A percentile compares a stretch with the other conserved stretches of the same genome.
Evolutionary conservation across 2,888 invertebrate species (phyloP).

Genomic region (Phaonia tiefii): DNA sequence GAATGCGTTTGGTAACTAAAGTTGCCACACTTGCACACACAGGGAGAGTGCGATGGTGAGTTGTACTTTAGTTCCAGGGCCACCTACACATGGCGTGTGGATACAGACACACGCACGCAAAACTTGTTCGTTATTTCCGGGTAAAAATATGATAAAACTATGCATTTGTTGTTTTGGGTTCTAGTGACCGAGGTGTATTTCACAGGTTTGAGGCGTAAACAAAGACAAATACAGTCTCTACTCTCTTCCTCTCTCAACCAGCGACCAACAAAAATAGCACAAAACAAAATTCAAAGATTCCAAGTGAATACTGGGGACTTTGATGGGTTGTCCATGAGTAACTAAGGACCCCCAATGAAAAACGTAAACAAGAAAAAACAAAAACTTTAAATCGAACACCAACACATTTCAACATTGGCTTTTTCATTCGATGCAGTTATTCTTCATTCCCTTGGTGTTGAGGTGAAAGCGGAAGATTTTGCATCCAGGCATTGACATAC

Average conservation of each 20-base stretch:
- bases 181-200: constrained; percentile 43
- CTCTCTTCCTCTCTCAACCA: not conserved
- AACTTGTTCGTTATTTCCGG: constrained; percentile 45
- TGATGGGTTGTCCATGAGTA: no score
- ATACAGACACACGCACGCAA: not conserved
- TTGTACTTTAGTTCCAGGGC: not conserved
- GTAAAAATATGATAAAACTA: constrained; percentile 52
- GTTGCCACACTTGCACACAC: constrained; percentile 19
- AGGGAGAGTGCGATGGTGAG: not conserved
- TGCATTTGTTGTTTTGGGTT: constrained; percentile 44
- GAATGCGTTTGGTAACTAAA: constrained; percentile 57
- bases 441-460: no score
- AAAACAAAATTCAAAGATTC: no score
- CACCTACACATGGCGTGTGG: constrained; percentile 15
- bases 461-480: no score
- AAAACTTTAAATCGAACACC: no score
- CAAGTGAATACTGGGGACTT: no score
- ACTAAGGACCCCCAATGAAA: no score
- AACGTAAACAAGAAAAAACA: no score
- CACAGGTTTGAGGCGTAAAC: constrained; percentile 61
- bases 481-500: no score
- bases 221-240: constrained; percentile 43
- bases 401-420: no score
- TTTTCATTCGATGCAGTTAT: no score
- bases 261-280: no score